These are phyloP conservation scores for Liparis tanakae DNA, from an alignment of 2,797 vertebrate species.

Conservation along the genomic window DNA sequence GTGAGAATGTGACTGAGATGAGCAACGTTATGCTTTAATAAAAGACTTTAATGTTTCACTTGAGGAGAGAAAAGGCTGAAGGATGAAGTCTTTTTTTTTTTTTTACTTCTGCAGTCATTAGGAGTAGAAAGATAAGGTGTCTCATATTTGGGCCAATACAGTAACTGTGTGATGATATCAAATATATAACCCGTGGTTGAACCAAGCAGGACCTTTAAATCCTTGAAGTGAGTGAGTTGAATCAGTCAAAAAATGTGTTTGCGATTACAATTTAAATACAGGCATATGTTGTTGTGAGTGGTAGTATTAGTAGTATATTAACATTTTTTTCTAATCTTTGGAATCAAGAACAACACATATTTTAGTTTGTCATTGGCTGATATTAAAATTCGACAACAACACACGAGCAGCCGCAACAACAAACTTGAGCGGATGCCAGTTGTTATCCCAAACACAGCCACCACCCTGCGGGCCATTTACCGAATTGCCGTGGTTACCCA, in stretches of 20 bases:
- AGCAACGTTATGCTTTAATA: no score
- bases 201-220: not conserved
- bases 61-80: not conserved
- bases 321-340: not conserved
- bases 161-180: not conserved
- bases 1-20: no score
- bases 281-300: not conserved
- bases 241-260: not conserved
- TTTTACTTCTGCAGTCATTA: not conserved
- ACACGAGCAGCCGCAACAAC: conserved; percentile 34
- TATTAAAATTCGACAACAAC: conserved; percentile 11
- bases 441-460: conserved; percentile 41
- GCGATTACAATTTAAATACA: not conserved
- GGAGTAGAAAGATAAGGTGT: not conserved
- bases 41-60: not conserved
- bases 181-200: not conserved
- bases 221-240: not conserved
- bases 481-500: conserved; percentile 43
- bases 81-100: not conserved
- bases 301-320: no score
- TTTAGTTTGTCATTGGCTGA: conserved; percentile 1
- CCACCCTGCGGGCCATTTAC: conserved; percentile 57
- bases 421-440: conserved; percentile 22
- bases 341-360: not conserved
- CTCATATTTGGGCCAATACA: conserved; percentile 3